These are phyloP conservation scores for Silurus meridionalis DNA, from an alignment of 2,113 vertebrate genomes.

Conservation along the genomic window DNA sequence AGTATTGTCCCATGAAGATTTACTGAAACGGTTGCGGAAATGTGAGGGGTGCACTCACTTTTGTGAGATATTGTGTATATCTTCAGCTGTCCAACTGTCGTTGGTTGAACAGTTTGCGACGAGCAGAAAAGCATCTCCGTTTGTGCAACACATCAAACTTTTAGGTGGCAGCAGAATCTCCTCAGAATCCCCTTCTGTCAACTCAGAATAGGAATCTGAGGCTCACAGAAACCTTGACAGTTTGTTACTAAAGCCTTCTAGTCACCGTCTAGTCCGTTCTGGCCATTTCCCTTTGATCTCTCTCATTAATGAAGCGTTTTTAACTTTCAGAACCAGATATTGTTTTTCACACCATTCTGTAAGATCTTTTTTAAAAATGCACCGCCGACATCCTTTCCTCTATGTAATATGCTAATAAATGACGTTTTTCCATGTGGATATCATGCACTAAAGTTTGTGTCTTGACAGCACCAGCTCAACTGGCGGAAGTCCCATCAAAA, in stretches of 20 bases:
- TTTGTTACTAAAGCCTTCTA: not conserved
- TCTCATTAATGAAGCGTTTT: not conserved
- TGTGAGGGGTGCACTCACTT: too few relatives aligned
- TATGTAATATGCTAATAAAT: not conserved
- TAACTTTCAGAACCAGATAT: not conserved
- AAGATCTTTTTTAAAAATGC: not conserved
- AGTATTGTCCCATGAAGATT: too few relatives aligned
- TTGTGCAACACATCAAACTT: not conserved
- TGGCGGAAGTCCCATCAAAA: conserved; percentile 80
- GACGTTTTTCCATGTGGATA: not conserved
- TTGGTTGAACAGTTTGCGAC: not conserved
- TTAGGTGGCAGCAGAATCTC: not conserved
- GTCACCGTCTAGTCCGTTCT: not conserved
- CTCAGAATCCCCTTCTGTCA: not conserved
- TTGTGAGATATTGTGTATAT: not conserved
- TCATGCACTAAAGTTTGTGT: conserved; percentile 34
- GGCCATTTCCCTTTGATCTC: not conserved
- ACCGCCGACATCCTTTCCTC: not conserved
- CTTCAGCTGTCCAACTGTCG: not conserved
- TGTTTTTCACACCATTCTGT: not conserved
- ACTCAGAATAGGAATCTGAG: not conserved
- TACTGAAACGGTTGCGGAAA: too few relatives aligned
- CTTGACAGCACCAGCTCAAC: conserved; percentile 79
- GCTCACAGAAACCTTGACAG: not conserved
- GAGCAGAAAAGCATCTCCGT: not conserved